phyloP scores from a whole-genome alignment of 2,888 invertebrate genomes.

The Gasteruption jaculator region DNA sequence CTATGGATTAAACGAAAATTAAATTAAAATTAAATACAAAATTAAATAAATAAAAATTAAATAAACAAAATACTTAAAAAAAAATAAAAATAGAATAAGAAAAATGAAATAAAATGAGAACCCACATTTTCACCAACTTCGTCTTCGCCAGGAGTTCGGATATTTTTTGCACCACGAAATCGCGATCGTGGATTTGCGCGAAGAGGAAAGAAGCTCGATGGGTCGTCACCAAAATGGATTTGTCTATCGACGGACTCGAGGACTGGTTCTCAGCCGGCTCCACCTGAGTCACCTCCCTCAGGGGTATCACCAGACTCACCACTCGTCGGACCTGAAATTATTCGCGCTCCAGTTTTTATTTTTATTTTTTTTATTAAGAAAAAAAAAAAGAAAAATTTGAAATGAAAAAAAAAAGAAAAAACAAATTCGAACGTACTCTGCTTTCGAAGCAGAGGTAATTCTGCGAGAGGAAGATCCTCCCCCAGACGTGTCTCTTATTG shows the following conservation, averaged over 20 bases:
- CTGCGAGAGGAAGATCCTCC: constrained; percentile 85
- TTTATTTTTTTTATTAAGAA: background rate
- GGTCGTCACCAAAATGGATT: constrained; percentile 77
- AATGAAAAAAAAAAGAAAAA: too few relatives aligned
- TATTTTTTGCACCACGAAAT: constrained; percentile 85
- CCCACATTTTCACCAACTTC: constrained; percentile 41
- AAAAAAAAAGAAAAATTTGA: too few relatives aligned
- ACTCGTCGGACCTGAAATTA: constrained; percentile 68
- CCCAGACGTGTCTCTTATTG: constrained; percentile 84
- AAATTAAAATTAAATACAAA: background rate
- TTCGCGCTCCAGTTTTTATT: too few relatives aligned
- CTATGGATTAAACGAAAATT: too few relatives aligned
- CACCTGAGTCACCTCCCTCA: constrained; percentile 73
- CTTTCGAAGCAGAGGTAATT: constrained; percentile 96
- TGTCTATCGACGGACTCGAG: constrained; percentile 58
- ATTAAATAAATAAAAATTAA: background rate
- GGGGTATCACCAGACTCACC: constrained; percentile 84
- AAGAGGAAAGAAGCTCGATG: constrained; percentile 82
- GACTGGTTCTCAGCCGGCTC: constrained; percentile 72
- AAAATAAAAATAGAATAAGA: background rate
- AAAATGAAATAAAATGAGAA: constrained; percentile 13
- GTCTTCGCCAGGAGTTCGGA: constrained; percentile 79
- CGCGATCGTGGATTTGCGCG: constrained; percentile 81
- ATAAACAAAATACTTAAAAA: background rate
- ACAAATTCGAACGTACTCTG: constrained; percentile 79